Percentiles rank a stretch among this genome's conserved stretches.
Evolutionary conservation across 92 coral and sea anemone species (phyloP).

Genomic region (Zoanthus gigantus): DNA sequence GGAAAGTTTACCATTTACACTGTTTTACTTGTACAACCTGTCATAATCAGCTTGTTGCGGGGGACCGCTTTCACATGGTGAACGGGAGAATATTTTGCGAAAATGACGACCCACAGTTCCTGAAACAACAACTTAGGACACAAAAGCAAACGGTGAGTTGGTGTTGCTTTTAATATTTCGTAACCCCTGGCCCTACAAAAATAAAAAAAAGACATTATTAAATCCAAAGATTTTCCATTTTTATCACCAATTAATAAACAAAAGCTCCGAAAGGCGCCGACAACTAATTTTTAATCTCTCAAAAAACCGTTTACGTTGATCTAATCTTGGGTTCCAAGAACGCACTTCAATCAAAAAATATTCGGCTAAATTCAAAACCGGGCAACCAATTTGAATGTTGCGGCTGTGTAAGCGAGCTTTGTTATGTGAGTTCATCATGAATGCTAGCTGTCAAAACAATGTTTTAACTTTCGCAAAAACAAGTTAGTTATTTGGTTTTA

Average conservation of each 20-base stretch:
- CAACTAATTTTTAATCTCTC: background rate
- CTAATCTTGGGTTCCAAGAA: background rate
- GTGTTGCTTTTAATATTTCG: background rate
- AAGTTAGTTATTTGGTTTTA: slow-evolving; percentile 81
- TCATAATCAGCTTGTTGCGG: slow-evolving; percentile 92
- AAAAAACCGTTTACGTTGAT: slow-evolving; percentile 5
- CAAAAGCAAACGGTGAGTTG: slow-evolving; percentile 91
- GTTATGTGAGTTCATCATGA: slow-evolving; percentile 33
- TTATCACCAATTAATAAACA: background rate
- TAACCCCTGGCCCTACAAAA: background rate
- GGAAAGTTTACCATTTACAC: slow-evolving; percentile 94
- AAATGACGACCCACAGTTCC: slow-evolving; percentile 88
- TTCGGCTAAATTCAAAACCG: background rate
- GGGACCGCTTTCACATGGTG: slow-evolving; percentile 96
- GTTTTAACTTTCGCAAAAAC: slow-evolving; percentile 61
- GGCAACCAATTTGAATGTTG: background rate
- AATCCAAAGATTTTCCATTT: background rate
- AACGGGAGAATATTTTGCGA: slow-evolving; percentile 98
- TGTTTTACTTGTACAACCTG: slow-evolving; percentile 98
- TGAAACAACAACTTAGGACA: slow-evolving; percentile 83
- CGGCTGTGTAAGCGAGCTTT: slow-evolving; percentile 53
- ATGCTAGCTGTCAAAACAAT: slow-evolving; percentile 77
- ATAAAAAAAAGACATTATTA: slow-evolving; percentile 10
- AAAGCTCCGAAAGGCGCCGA: background rate
- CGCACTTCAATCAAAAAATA: background rate